Base-by-base conservation (phyloP, 2,888 invertebrate genomes). In the Rhagium mordax region DNA sequence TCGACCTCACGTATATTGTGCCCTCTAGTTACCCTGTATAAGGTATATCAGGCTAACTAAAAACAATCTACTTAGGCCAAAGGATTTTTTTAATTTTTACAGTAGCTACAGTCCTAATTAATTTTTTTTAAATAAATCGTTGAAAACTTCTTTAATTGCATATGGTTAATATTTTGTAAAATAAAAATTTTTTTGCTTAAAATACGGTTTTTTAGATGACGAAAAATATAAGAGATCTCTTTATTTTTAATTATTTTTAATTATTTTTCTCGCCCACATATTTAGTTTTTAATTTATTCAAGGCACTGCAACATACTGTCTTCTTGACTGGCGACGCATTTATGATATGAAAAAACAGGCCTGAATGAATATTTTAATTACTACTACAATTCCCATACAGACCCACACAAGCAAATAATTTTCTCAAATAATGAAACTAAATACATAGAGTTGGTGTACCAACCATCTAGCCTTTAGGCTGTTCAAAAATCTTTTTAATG, bases 1-100 rank as follows among this genome's bases (percentile, higher is more conserved):
- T 27, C 27, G 55, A 57, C 55, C 55, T 57, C 55, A 57, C 27
- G 6, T 57, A 15, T n/a, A n/a, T 20, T n/a, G 21, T 57, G 55
- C 55, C 55, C 27, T 15, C 27, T 57, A 16, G 55, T 27, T 15
- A 27, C 15, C 24, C 27, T 15, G 8, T 57, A 57, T 24, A 55
- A 13, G 2, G 2, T 4, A n/a, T 21, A 8, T 20, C 15, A 27
- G 55, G 15, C n/a, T 57, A 27, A 51, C 18, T 18, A 24, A 24
- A 24, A 24, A 24, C 24, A 4, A 6, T 24, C 6, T 6, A 4
- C 24, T 24, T n/a, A n/a, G n/a, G n/a, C n/a, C n/a, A n/a, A n/a
- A n/a, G n/a, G n/a, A n/a, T n/a, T n/a, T n/a, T n/a, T n/a, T n/a
- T n/a, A n/a, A n/a, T n/a, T n/a, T n/a, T n/a, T n/a, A n/a, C n/a